A percentile compares a stretch with the other conserved stretches of the same genome.
These are phyloP conservation scores for Amniataba percoides DNA, from an alignment of 2,797 vertebrate species.

Conservation along the genomic window DNA sequence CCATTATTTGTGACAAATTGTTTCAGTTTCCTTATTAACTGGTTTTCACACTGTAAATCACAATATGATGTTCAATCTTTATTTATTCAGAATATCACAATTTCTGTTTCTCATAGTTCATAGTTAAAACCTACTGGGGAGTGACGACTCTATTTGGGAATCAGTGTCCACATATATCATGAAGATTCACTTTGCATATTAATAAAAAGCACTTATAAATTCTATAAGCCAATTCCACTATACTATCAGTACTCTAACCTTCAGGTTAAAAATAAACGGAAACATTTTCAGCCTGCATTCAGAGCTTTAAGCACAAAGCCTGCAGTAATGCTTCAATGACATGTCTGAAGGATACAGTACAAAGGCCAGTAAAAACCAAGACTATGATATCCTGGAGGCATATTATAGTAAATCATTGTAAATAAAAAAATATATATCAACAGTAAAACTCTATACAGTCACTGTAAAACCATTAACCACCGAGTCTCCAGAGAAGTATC, in stretches of 20 bases:
- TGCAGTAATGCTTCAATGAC: not conserved
- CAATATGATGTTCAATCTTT: not conserved
- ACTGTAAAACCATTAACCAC: slow-evolving; percentile 27
- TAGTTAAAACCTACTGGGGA: not conserved
- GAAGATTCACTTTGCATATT: not conserved
- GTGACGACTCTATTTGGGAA: not conserved
- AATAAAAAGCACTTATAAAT: not conserved
- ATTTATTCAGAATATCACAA: not conserved
- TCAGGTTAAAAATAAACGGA: not conserved
- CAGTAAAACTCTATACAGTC: slow-evolving; percentile 10
- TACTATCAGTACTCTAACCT: not conserved
- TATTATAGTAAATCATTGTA: slow-evolving; percentile 3
- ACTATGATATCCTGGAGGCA: not conserved
- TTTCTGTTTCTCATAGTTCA: too few relatives aligned
- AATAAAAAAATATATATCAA: slow-evolving; percentile 13
- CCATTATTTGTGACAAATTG: not conserved
- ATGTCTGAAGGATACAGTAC: slow-evolving; percentile 5
- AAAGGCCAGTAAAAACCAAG: not conserved
- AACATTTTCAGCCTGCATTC: not conserved
- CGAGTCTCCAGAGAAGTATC: slow-evolving; percentile 9
- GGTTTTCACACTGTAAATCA: not conserved
- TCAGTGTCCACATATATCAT: not conserved
- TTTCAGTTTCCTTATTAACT: not conserved
- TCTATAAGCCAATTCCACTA: not conserved
- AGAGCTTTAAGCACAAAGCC: not conserved